These are phyloP conservation scores for Andrena trimmerana DNA, from an alignment of 2,888 invertebrate species.

Conservation along the genomic window DNA sequence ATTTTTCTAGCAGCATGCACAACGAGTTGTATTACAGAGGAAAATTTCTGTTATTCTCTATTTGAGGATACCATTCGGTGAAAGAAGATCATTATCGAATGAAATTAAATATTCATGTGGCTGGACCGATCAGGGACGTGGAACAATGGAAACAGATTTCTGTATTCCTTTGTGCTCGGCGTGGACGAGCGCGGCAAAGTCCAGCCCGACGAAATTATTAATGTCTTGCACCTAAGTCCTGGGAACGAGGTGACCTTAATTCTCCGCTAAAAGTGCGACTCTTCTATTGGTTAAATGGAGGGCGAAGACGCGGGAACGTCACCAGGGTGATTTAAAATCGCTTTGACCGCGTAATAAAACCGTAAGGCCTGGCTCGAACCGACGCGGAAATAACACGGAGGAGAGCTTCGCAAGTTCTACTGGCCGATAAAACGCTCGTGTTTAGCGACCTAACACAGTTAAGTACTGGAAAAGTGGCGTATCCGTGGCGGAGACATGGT, in stretches of 20 bases:
- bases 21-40: no score
- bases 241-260: conserved; percentile 39
- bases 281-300: background rate
- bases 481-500: conserved; percentile 57
- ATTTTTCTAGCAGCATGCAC: background rate
- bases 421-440: conserved; percentile 66
- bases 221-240: conserved; percentile 8
- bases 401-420: conserved; percentile 59
- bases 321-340: conserved; percentile 62
- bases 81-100: no score
- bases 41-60: no score
- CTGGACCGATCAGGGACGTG: background rate
- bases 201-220: conserved; percentile 19
- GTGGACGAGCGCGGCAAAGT: background rate
- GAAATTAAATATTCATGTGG: no score
- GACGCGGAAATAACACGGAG: conserved; percentile 37
- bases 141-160: background rate
- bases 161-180: conserved; percentile 1
- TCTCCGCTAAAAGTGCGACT: conserved; percentile 7
- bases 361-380: conserved; percentile 17
- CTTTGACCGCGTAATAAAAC: conserved; percentile 64
- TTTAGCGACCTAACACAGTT: conserved; percentile 73
- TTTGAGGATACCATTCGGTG: no score
- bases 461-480: conserved; percentile 56
- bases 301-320: conserved; percentile 39